These are phyloP conservation scores for Temnothorax nylanderi DNA, from an alignment of 1,140 invertebrate genomes.

Conservation along the genomic window DNA sequence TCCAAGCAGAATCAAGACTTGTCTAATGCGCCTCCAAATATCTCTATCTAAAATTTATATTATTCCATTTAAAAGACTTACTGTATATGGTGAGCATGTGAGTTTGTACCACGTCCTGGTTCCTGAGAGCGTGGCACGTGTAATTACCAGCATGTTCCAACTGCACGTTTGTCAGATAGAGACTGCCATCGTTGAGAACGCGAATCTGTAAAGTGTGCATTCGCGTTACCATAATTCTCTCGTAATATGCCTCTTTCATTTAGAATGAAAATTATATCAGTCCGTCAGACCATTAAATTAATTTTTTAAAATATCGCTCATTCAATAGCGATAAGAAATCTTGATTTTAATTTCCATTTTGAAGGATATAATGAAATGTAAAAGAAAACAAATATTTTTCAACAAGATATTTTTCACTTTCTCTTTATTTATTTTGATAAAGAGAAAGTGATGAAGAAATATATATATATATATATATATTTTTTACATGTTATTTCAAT, in stretches of 20 bases:
- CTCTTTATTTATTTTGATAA: neutral
- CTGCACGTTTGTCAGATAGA: slow-evolving; percentile 92
- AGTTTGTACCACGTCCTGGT: slow-evolving; percentile 91
- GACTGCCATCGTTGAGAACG: slow-evolving; percentile 90
- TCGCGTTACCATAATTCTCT: neutral
- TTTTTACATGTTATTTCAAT: neutral
- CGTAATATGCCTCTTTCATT: neutral
- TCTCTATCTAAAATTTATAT: neutral
- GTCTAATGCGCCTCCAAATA: neutral
- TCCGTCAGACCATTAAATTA: neutral
- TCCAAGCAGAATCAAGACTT: neutral
- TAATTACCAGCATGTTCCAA: slow-evolving; percentile 93
- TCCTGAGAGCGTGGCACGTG: slow-evolving; percentile 91
- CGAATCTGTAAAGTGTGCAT: slow-evolving; percentile 83
- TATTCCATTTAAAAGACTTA: slow-evolving; percentile 84
- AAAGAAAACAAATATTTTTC: neutral
- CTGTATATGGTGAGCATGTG: slow-evolving; percentile 92
- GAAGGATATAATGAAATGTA: neutral
- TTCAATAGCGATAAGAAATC: neutral
- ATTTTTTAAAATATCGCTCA: neutral
- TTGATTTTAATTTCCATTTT: neutral
- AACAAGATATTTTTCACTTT: neutral
- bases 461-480: neutral
- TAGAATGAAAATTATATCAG: neutral
- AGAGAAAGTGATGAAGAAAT: neutral